Evolutionary conservation across 2,888 invertebrate species (phyloP).

Genomic region (Agrochola circellaris): DNA sequence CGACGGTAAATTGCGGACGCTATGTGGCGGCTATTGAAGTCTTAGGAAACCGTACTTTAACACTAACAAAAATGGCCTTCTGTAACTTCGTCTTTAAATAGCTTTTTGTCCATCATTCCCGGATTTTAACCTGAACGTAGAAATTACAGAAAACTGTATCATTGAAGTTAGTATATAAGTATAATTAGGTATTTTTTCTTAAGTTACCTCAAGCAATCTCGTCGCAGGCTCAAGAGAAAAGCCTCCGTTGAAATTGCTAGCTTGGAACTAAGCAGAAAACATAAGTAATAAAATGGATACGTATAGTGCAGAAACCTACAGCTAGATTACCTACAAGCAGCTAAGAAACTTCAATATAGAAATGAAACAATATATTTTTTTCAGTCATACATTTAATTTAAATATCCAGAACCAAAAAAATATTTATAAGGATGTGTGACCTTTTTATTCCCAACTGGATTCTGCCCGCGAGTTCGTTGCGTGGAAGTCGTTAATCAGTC

Average conservation of each 20-base stretch:
- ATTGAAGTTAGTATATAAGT: background rate
- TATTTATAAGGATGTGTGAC: background rate
- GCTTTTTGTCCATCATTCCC: background rate
- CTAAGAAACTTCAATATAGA: background rate
- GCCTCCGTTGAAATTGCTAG: background rate
- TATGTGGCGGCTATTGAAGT: background rate
- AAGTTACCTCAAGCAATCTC: constrained; percentile 14
- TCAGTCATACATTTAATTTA: background rate
- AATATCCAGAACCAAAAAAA: background rate
- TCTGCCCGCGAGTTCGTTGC: no score
- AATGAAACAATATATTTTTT: background rate
- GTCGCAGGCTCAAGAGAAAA: constrained; percentile 9
- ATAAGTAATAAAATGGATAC: background rate
- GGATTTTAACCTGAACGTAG: background rate
- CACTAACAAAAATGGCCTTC: background rate
- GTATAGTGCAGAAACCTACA: background rate
- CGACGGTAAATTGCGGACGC: background rate
- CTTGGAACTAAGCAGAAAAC: background rate
- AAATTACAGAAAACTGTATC: background rate
- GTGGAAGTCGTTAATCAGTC: no score
- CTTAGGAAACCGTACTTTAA: background rate
- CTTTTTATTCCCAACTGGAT: background rate
- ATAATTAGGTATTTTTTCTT: background rate
- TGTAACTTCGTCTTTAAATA: background rate
- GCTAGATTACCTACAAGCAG: background rate